Evolutionary conservation across 2,797 vertebrate species (phyloP), one percentile per base, ranked within the genome.

Genomic region (Syngnathus acus): DNA sequence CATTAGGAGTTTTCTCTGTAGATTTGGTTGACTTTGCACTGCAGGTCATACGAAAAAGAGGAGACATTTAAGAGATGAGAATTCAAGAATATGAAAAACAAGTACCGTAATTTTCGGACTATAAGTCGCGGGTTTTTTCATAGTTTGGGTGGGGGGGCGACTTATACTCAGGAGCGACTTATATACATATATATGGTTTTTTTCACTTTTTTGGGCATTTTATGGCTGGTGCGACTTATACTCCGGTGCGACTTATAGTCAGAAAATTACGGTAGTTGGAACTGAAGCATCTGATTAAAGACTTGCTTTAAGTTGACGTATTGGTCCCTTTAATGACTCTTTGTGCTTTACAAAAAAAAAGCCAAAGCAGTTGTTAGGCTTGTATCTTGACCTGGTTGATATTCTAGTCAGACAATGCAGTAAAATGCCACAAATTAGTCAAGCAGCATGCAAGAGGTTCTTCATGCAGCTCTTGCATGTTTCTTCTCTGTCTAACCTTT

Each of bases 21-120:
- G 75, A 69, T 80, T 84, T 89, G 38, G 65, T 65, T 48, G 77
- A 59, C 66, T 87, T 89, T 38, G 57, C 53, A 65, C 88, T 89
- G 70, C 0, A 53, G 39, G 51, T 68, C 67, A 23, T 13, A 39
- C 45, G 14, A 64, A 19, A 48, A 19, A 48, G 59, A 62, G n/a
- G 64, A 57, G 45, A 69, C 32, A 32, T 32, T 32, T 32, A 32
- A 32, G 32, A 32, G 32, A 32, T 32, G 14, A 63, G 43, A 74
- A 61, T 11, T 0, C 8, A 42, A 42, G 23, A 43, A 16, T 23
- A n/a, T 62, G 23, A 62, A 62, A 45, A 8, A 43, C 13, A 60
- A 19, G 11, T n/a, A n/a, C n/a, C n/a, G n/a, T n/a, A n/a, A n/a
- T n/a, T n/a, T n/a, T n/a, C n/a, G n/a, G n/a, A n/a, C n/a, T n/a